phyloP scores from a whole-genome alignment of 1,140 invertebrate species.

The Monomorium pharaonis region DNA sequence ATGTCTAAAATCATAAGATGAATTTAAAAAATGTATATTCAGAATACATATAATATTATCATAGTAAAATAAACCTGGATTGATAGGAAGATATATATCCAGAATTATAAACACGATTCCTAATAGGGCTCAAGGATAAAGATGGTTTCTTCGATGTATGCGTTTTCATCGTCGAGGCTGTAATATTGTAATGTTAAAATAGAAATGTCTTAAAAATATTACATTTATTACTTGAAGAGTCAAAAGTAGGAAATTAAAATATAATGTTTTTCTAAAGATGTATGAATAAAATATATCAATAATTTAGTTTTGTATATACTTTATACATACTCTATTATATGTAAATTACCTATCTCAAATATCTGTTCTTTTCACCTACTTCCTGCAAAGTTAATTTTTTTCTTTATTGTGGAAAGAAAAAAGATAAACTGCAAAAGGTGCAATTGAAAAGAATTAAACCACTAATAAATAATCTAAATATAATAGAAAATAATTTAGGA shows the following conservation, averaged over 20 bases:
- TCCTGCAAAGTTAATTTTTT: no score
- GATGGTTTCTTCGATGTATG: conserved; percentile 50
- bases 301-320: no score
- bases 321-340: no score
- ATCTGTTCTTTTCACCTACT: no score
- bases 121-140: conserved; percentile 27
- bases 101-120: neutral
- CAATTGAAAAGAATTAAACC: no score
- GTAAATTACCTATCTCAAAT: no score
- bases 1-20: conserved; percentile 18
- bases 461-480: no score
- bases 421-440: no score
- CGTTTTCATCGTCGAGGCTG: conserved; percentile 26
- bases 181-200: conserved; percentile 31
- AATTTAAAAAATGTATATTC: neutral
- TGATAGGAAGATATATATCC: conserved; percentile 19
- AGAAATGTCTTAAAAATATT: neutral
- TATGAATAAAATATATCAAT: no score
- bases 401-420: no score
- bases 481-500: no score
- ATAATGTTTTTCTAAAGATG: no score
- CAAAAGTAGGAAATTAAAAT: neutral
- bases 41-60: neutral
- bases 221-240: neutral
- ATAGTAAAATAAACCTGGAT: conserved; percentile 55